Base-by-base conservation (phyloP, 2,113 vertebrate species). In the Callaeas wilsoni region DNA sequence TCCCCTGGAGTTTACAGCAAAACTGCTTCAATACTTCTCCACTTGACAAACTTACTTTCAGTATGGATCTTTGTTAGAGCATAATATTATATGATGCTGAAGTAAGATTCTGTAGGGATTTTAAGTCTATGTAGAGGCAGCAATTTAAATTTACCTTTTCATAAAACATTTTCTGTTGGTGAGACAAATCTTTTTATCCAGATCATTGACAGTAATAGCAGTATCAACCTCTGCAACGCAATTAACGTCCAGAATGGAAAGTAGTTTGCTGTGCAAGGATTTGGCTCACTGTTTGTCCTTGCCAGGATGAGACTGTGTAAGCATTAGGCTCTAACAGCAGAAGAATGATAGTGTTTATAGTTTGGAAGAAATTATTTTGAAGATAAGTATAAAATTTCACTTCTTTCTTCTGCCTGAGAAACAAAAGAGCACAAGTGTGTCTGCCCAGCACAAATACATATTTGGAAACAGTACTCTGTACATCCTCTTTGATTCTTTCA, bases 141-240 rank as follows among this genome's bases (percentile, higher is more conserved):
- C 52, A 53, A 55, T 57, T 85, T 74, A 85, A 69, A 57, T 75
- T 79, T 67, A 64, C 16, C 8, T 88, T 67, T 86, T 85, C 42
- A 39, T 75, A 39, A 76, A 91, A 32, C 5, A 16, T 56, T 49
- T 82, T 85, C 16, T 65, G 20, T 89, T 84, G 37, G 13, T 46
- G 50, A 85, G 22, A 68, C 22, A 44, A 32, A 78, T 88, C 23
- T 88, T 82, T 67, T 64, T 89, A 74, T 92, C 32, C 68, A 69
- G 55, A 50, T 95, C 67, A 57, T 55, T 53, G 80, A 37, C 53
- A 92, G 46, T 67, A 76, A 37, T 19, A 71, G 62, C 16, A 37
- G 1, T 83, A 80, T 62, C 67, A 53, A 29, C 55, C 37, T 77
- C 46, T 69, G 46, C 50, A 69, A 37, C 0, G 0, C 1, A 2